Evolutionary conservation across 1,140 invertebrate genomes (phyloP).

Genomic region (Drosophila sturtevanti): DNA sequence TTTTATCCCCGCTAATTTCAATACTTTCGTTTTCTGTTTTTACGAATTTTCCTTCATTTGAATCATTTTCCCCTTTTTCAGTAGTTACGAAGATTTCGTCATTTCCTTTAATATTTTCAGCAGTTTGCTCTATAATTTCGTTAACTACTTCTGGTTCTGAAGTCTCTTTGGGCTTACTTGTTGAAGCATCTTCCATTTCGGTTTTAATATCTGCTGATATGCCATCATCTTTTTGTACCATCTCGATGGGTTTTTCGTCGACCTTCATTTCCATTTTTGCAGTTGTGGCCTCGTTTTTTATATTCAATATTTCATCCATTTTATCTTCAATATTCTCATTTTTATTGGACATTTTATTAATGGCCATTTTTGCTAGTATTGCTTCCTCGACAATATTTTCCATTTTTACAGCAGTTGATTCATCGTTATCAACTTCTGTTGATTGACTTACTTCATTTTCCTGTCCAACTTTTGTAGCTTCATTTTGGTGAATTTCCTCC

Average conservation of each 20-base stretch:
- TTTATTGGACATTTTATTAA: background rate
- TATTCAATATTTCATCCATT: background rate
- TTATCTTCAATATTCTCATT: background rate
- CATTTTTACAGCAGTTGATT: background rate
- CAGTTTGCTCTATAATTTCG: too few species aligned
- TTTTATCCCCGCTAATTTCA: background rate
- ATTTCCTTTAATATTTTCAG: too few species aligned
- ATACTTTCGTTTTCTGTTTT: too few species aligned
- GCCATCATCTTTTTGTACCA: background rate
- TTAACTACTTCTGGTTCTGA: too few species aligned
- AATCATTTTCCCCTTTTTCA: too few species aligned
- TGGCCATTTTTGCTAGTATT: background rate
- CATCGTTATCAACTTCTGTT: background rate
- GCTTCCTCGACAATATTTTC: background rate
- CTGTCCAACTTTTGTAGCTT: background rate
- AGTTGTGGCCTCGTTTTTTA: background rate
- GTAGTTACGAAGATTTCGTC: too few species aligned
- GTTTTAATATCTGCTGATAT: background rate
- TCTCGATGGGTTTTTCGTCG: background rate
- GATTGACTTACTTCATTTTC: background rate
- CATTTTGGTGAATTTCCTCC: background rate
- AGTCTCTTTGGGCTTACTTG: too few species aligned
- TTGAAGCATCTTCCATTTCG: background rate
- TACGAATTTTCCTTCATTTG: too few species aligned
- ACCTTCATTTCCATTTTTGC: background rate